Conservation (phyloP, 2,888 invertebrate genomes). For the Ptychoptera contaminata region DNA sequence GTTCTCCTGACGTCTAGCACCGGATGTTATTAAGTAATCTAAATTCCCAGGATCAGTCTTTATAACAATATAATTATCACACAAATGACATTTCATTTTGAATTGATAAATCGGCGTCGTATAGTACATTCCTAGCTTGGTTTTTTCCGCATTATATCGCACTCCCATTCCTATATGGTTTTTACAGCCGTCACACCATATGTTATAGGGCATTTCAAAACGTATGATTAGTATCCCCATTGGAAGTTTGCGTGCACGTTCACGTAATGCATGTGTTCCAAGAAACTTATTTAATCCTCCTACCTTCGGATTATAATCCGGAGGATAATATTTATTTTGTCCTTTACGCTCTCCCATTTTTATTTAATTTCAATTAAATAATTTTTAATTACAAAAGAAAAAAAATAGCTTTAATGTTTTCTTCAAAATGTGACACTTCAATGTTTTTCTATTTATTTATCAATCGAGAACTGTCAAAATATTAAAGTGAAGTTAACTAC, state of each 20-base stretch:
- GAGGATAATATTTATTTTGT: constrained; percentile 95
- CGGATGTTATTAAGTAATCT: constrained; percentile 89
- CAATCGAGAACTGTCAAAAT: too few relatives aligned
- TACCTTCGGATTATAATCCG: constrained; percentile 92
- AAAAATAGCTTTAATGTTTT: too few relatives aligned
- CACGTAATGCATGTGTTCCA: constrained; percentile 88
- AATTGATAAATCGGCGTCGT: constrained; percentile 96
- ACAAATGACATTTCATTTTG: constrained; percentile 94
- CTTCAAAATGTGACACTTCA: too few relatives aligned
- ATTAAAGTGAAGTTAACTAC: too few relatives aligned
- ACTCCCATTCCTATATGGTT: constrained; percentile 99
- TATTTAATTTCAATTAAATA: constrained; percentile 3
- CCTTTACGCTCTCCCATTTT: constrained; percentile 97
- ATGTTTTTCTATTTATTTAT: too few relatives aligned
- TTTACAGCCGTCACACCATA: constrained; percentile 97
- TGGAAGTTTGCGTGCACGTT: constrained; percentile 88
- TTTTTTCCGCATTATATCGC: constrained; percentile 89
- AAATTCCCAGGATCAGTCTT: constrained; percentile 96
- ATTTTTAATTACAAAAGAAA: too few relatives aligned
- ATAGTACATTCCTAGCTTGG: constrained; percentile 93
- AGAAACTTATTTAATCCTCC: constrained; percentile 90
- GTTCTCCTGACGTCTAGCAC: constrained; percentile 91
- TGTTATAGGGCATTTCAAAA: constrained; percentile 99
- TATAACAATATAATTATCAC: constrained; percentile 94
- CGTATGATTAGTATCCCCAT: constrained; percentile 68